Evolutionary conservation across 2,888 invertebrate genomes (phyloP).

Genomic region (Hybos culiciformis): DNA sequence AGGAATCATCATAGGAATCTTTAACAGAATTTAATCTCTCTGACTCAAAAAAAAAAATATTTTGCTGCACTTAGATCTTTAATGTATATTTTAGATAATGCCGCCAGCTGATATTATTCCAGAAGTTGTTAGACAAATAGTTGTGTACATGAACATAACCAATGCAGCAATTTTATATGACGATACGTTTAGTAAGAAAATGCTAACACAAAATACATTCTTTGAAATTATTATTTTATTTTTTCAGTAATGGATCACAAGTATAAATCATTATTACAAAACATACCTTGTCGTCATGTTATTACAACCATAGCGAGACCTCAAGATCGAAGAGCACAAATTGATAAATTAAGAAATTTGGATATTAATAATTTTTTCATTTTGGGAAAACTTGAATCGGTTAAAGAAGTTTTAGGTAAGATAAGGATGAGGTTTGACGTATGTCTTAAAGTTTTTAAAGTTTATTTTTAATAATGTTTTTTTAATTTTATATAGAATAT

Average conservation of each 20-base stretch:
- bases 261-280: slow-evolving; percentile 78
- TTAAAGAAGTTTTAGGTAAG: slow-evolving; percentile 52
- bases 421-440: background rate
- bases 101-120: slow-evolving; percentile 78
- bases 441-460: no score
- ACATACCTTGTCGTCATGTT: slow-evolving; percentile 80
- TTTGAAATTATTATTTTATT: background rate
- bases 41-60: background rate
- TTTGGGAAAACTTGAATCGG: slow-evolving; percentile 57
- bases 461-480: slow-evolving; percentile 1
- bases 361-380: slow-evolving; percentile 86
- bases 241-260: slow-evolving; percentile 78
- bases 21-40: no score
- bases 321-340: slow-evolving; percentile 43
- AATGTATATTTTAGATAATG: slow-evolving; percentile 25
- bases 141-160: slow-evolving; percentile 69
- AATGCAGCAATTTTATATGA: slow-evolving; percentile 89
- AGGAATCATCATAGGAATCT: background rate
- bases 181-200: slow-evolving; percentile 65
- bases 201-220: no score
- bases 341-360: slow-evolving; percentile 58
- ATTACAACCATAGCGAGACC: slow-evolving; percentile 55
- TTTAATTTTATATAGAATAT: background rate
- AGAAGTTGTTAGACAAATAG: slow-evolving; percentile 68
- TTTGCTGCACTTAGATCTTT: background rate